Evolutionary conservation across 2,797 vertebrate genomes (phyloP), one percentile per base, ranked within the genome.

Genomic region (Dallia pectoralis): DNA sequence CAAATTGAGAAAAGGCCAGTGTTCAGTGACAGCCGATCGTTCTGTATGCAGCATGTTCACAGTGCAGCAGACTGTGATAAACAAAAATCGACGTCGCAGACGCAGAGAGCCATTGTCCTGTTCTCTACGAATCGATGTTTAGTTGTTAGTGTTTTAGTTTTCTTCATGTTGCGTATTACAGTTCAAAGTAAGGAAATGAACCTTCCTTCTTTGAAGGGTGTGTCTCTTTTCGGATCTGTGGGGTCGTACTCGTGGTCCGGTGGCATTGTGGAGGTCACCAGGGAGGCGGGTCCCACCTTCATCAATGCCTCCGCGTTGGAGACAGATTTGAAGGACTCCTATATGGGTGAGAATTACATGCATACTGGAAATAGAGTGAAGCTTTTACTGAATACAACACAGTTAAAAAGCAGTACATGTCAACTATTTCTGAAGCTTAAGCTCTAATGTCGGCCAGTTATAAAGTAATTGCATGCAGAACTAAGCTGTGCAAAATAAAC

Each of bases 221-320:
- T 47, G 19, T 76, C 72, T 67, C 40, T 82, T 47, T 83, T 85
- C 75, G 85, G 85, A 36, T 78, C 73, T 1, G 83, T 85, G 18
- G 85, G 85, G 40, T 62, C 83, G 6, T 85, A 76, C 47, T 72
- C 79, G 22, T 86, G 85, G 85, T 82, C 85, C n/a, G 85, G 85
- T 33, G 85, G 85, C 11, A 30, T 82, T 16, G 74, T 81, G 30
- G 75, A 74, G 49, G 74, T 73, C 32, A 18, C 49, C 16, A 18
- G 32, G 0, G 44, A 49, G 7, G 19, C 29, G 18, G 77, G 77
- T 29, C n/a, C 71, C 47, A 76, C 80, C 15, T 80, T 85, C 66
- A 78, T 81, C 49, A 83, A 82, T 33, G 78, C 74, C 4, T 82
- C 85, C 1, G 69, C 65, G 7, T 33, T 69, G 32, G 79, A 76